These are phyloP conservation scores for Macrotus californicus DNA, from an alignment of 2,113 vertebrate genomes.

Conservation along the genomic window DNA sequence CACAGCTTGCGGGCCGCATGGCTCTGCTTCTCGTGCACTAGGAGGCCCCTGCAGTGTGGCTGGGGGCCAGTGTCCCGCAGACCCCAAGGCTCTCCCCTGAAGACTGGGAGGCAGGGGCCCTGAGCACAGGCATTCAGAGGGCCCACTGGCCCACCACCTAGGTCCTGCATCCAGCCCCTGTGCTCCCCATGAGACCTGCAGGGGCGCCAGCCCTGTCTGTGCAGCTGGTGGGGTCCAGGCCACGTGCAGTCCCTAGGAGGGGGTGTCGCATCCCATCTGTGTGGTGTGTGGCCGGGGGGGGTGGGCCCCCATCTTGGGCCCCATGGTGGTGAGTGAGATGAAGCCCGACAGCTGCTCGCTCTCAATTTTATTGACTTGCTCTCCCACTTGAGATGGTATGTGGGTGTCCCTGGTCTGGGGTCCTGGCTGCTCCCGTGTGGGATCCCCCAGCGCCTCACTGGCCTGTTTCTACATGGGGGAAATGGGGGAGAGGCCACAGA, in stretches of 20 bases:
- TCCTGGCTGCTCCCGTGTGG: background rate
- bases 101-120: background rate
- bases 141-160: fast-evolving
- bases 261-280: background rate
- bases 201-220: background rate
- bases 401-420: background rate
- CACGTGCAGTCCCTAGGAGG: background rate
- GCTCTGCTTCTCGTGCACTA: background rate
- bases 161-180: background rate
- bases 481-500: background rate
- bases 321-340: background rate
- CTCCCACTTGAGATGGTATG: background rate
- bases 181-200: background rate
- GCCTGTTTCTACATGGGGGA: background rate
- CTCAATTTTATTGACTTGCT: background rate
- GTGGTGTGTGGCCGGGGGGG: background rate
- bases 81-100: background rate
- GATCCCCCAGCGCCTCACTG: background rate
- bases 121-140: background rate
- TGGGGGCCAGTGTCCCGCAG: background rate
- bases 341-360: no score
- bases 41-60: background rate
- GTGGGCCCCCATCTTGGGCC: background rate
- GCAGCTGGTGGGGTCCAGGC: background rate
- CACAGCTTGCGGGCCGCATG: background rate